These are phyloP conservation scores for Buteo buteo DNA, from an alignment of 2,113 vertebrate species.

Conservation along the genomic window DNA sequence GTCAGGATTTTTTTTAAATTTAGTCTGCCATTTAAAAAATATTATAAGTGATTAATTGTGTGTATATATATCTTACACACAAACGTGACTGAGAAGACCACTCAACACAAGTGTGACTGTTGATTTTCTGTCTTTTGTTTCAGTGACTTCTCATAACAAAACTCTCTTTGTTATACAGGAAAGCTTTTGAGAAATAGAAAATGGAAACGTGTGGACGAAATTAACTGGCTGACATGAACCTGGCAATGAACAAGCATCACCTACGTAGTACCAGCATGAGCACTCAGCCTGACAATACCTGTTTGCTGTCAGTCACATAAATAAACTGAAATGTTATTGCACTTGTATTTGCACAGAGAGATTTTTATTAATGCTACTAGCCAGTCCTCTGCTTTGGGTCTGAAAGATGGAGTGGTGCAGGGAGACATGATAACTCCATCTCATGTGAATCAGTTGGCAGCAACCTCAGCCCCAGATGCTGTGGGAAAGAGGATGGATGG, in stretches of 20 bases:
- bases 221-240: background rate
- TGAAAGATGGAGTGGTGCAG: background rate
- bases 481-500: background rate
- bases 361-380: background rate
- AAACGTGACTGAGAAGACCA: background rate
- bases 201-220: background rate
- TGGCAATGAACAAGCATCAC: background rate
- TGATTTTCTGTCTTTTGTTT: background rate
- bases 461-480: background rate
- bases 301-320: background rate
- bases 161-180: background rate
- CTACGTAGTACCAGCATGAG: background rate
- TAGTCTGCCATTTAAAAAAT: background rate
- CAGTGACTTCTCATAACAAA: background rate
- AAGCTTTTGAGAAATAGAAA: background rate
- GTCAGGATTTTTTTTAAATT: background rate
- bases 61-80: background rate
- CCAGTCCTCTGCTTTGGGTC: background rate
- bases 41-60: background rate
- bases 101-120: background rate
- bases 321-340: background rate
- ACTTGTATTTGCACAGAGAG: background rate
- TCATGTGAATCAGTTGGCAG: background rate
- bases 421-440: background rate
- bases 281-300: background rate